These are phyloP conservation scores for Cisticola juncidis DNA, from an alignment of 2,113 vertebrate species.

Conservation along the genomic window DNA sequence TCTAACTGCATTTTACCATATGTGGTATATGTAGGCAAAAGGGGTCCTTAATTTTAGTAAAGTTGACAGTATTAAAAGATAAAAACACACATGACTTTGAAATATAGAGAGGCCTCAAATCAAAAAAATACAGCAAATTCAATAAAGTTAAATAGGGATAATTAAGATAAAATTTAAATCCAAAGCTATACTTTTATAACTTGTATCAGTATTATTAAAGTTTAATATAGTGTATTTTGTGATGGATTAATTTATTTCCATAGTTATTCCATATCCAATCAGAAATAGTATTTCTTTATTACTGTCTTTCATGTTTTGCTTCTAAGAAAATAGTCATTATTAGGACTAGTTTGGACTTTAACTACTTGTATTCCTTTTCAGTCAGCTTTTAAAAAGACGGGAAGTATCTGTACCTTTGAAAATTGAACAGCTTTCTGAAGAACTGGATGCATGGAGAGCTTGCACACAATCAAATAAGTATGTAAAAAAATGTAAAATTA, in stretches of 20 bases:
- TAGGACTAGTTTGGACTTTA: not conserved
- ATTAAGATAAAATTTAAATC: not conserved
- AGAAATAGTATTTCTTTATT: not conserved
- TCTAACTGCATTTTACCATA: not conserved
- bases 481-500: slow-evolving; percentile 30
- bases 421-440: slow-evolving; percentile 89
- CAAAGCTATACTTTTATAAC: not conserved
- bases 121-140: not conserved
- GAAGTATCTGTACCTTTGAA: slow-evolving; percentile 89
- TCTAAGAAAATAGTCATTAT: not conserved
- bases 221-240: not conserved
- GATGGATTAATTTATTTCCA: not conserved
- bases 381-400: slow-evolving; percentile 92
- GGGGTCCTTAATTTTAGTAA: not conserved
- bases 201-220: not conserved
- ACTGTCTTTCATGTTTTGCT: not conserved
- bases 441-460: slow-evolving; percentile 90
- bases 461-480: slow-evolving; percentile 81
- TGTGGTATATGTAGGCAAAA: not conserved
- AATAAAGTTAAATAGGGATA: not conserved
- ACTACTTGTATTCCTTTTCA: slow-evolving; percentile 64
- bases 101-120: not conserved
- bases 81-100: not conserved
- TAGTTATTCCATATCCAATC: not conserved
- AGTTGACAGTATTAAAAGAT: not conserved